These are phyloP conservation scores for Miniopterus natalensis DNA, from an alignment of 2,113 vertebrate species.

Conservation along the genomic window DNA sequence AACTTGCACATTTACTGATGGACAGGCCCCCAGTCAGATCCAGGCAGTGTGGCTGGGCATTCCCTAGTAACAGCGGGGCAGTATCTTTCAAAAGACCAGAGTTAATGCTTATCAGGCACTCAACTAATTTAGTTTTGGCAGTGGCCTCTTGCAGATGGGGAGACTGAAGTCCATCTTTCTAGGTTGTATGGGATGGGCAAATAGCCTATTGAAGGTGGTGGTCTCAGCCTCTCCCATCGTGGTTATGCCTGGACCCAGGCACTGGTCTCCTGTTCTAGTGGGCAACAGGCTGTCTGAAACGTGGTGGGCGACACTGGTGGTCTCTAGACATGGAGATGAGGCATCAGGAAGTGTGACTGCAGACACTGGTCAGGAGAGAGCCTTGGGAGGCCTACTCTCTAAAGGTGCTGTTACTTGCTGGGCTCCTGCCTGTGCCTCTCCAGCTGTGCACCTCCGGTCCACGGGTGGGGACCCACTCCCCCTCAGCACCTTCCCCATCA, in stretches of 20 bases:
- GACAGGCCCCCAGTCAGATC: neutral
- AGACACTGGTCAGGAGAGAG: neutral
- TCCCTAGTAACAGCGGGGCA: neutral
- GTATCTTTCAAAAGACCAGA: neutral
- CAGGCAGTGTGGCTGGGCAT: neutral
- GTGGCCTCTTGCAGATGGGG: neutral
- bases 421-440: neutral
- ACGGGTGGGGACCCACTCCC: neutral
- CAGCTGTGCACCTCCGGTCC: neutral
- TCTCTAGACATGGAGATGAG: neutral
- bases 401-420: neutral
- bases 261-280: neutral
- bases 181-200: neutral
- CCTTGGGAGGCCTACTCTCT: neutral
- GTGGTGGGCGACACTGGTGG: neutral
- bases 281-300: neutral
- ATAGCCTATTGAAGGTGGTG: neutral
- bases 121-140: neutral
- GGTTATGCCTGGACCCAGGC: neutral
- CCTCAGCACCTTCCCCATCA: too few relatives aligned
- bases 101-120: neutral
- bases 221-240: neutral
- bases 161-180: neutral
- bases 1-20: neutral
- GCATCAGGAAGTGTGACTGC: accelerated